A percentile compares a stretch with the other conserved stretches of the same genome.
phyloP scores from a whole-genome alignment of 2,888 invertebrate genomes.

The Phlogophora meticulosa region DNA sequence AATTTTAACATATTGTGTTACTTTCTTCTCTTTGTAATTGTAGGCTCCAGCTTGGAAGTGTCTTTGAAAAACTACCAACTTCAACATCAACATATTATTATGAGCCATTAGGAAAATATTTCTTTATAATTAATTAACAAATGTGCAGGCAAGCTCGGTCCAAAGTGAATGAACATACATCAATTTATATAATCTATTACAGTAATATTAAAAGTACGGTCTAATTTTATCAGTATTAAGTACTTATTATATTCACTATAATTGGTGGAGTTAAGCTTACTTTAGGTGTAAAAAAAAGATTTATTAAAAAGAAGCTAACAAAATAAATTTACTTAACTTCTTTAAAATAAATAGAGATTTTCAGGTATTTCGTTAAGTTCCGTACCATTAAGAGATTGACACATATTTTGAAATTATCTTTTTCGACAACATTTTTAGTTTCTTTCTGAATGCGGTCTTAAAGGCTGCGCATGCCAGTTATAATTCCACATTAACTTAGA shows the following conservation, averaged over 20 bases:
- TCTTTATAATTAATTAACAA: conserved; percentile 85
- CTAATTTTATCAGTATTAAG: conserved; percentile 50
- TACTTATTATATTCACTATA: conserved; percentile 45
- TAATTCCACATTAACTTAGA: background rate
- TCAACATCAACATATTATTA: conserved; percentile 72
- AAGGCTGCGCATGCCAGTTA: background rate
- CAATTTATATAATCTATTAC: conserved; percentile 41
- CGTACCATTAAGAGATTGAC: background rate
- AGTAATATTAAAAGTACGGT: conserved; percentile 38
- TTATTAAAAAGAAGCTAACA: conserved; percentile 11
- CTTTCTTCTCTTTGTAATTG: conserved; percentile 57
- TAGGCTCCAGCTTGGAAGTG: conserved; percentile 65
- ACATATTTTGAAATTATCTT: background rate
- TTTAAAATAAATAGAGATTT: background rate
- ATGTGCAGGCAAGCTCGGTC: conserved; percentile 82
- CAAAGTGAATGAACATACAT: conserved; percentile 65
- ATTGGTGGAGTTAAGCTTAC: conserved; percentile 24
- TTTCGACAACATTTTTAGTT: background rate
- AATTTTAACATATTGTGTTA: conserved; percentile 59
- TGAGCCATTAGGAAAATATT: conserved; percentile 83
- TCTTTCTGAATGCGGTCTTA: background rate
- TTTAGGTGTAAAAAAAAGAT: background rate
- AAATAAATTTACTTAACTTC: background rate
- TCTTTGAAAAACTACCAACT: conserved; percentile 76
- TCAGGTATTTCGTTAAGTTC: background rate